Evolutionary conservation across 2,113 vertebrate species (phyloP).

Genomic region (Chlorodrepanis virens): DNA sequence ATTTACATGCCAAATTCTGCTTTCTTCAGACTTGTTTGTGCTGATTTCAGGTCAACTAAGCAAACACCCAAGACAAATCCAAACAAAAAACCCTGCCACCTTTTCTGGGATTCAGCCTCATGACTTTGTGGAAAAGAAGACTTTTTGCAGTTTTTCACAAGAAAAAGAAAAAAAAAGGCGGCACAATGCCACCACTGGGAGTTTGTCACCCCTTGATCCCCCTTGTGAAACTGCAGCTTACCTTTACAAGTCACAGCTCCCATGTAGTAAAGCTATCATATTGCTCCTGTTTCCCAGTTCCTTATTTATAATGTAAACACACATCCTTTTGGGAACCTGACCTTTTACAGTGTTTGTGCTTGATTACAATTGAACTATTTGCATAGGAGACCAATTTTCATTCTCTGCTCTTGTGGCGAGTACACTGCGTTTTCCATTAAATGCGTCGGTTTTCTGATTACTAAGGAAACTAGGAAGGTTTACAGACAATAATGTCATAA

Average conservation of each 20-base stretch:
- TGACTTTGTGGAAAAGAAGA: neutral
- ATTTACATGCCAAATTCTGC: neutral
- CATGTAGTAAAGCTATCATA: constrained; percentile 6
- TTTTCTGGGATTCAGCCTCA: neutral
- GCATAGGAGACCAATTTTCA: constrained; percentile 53
- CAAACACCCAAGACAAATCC: neutral
- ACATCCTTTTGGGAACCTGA: constrained; percentile 55
- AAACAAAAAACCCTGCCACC: neutral
- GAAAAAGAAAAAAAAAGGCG: neutral
- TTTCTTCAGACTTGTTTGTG: neutral
- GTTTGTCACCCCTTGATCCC: neutral
- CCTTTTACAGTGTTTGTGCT: constrained; percentile 31
- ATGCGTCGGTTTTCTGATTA: neutral
- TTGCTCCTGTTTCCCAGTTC: constrained; percentile 46
- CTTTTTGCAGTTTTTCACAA: neutral
- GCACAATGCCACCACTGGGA: neutral
- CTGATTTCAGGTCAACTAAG: neutral
- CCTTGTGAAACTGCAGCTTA: neutral
- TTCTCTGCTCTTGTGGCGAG: neutral
- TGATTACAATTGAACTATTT: constrained; percentile 51
- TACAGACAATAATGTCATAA: constrained; percentile 54
- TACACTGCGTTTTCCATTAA: neutral
- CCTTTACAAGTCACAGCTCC: neutral
- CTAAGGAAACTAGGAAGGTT: constrained; percentile 17
- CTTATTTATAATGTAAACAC: constrained; percentile 59